phyloP scores from a whole-genome alignment of 1,140 invertebrate genomes.

The Paracyclopina nana region DNA sequence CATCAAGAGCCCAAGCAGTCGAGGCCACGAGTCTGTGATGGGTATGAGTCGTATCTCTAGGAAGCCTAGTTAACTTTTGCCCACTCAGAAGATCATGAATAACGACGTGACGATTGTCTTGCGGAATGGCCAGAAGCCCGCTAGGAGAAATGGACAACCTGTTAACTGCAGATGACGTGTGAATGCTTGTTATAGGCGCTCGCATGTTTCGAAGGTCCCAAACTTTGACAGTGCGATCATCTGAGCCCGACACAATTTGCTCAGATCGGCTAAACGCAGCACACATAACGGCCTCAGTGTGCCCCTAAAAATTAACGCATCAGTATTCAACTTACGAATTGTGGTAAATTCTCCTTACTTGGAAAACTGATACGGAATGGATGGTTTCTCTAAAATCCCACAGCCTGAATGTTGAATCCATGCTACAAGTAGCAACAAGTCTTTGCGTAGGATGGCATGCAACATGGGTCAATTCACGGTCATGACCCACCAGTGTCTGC shows the following conservation, averaged over 20 bases:
- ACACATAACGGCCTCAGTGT: constrained; percentile 52
- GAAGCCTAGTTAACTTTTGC: constrained; percentile 61
- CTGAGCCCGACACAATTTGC: constrained; percentile 89
- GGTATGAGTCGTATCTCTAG: constrained; percentile 49
- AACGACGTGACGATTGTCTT: constrained; percentile 86
- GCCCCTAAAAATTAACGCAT: not conserved
- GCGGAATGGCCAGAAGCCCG: constrained; percentile 77
- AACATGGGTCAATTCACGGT: constrained; percentile 83
- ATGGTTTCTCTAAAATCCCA: constrained; percentile 94
- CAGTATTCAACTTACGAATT: not conserved
- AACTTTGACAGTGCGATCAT: constrained; percentile 86
- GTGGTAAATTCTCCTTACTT: constrained; percentile 35
- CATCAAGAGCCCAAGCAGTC: constrained; percentile 53
- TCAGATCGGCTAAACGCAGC: constrained; percentile 85
- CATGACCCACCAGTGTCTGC: constrained; percentile 47
- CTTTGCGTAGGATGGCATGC: constrained; percentile 69
- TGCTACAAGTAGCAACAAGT: constrained; percentile 81
- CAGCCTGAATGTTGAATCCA: constrained; percentile 87
- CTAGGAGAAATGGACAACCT: constrained; percentile 33
- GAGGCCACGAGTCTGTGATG: constrained; percentile 87
- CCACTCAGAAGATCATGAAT: constrained; percentile 72
- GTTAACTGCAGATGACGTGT: constrained; percentile 83
- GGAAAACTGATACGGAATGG: constrained; percentile 90
- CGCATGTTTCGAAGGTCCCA: constrained; percentile 96
- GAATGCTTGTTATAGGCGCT: constrained; percentile 76